phyloP scores from a whole-genome alignment of 2,797 vertebrate species.

The Danio choprae region DNA sequence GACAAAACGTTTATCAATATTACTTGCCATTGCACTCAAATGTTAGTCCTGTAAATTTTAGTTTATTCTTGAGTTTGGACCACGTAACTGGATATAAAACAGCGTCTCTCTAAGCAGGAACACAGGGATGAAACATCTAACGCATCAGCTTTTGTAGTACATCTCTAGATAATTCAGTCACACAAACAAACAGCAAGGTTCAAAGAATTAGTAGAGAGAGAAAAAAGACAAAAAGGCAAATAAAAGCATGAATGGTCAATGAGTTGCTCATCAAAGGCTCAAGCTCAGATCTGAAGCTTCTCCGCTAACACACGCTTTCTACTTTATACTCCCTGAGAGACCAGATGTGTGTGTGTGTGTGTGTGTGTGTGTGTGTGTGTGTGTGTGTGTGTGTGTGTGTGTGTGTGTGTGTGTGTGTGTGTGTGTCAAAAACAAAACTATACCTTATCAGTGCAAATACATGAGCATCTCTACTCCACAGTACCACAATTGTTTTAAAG shows the following conservation, averaged over 20 bases:
- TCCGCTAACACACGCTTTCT: not conserved
- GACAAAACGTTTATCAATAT: too few relatives aligned
- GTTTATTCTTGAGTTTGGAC: too few relatives aligned
- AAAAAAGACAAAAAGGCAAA: constrained; percentile 6
- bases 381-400: not conserved
- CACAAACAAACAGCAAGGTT: constrained; percentile 4
- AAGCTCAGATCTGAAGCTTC: constrained; percentile 25
- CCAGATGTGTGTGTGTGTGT: not conserved
- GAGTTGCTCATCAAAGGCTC: not conserved
- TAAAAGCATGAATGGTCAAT: constrained; percentile 12
- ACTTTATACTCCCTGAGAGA: constrained; percentile 7
- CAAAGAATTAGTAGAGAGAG: constrained; percentile 9
- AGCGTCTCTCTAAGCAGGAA: constrained; percentile 15
- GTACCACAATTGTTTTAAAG: too few relatives aligned
- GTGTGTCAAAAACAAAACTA: not conserved
- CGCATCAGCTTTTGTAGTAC: not conserved
- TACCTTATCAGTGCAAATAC: constrained; percentile 2
- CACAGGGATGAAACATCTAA: not conserved
- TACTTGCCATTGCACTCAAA: too few relatives aligned
- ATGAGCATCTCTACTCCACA: not conserved
- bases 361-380: not conserved
- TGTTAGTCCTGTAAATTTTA: too few relatives aligned
- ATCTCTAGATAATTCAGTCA: not conserved
- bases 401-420: not conserved
- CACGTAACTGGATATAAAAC: constrained; percentile 10